Evolutionary conservation across 2,113 vertebrate species (phyloP), one percentile per base, ranked within the genome.

Genomic region (Scartelaos histophorus): DNA sequence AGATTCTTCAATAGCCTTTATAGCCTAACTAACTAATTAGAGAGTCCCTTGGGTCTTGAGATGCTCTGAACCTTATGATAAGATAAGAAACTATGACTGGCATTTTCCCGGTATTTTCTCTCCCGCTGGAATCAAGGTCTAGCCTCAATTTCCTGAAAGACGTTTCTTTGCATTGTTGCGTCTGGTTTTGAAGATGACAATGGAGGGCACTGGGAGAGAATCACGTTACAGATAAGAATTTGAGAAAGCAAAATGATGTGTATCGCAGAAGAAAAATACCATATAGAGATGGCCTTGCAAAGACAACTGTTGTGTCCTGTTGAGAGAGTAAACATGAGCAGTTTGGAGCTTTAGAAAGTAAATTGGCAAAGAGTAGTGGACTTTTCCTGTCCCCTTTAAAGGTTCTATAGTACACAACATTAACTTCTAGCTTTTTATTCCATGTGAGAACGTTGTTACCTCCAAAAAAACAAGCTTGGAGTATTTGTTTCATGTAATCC

Each of bases 201-300:
- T 68, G 72, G 67, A 46, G 74, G 25, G 13, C 2, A 49, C 35
- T 1, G 51, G 43, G 56, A 78, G 75, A 75, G 71, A 65, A 12
- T 46, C 22, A 60, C 85, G 86, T 87, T 80, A 81, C 46, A 24
- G 56, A 73, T 66, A 66, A 66, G 5, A 13, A 10, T 15, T n/a
- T 22, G n/a, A 3, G 82, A 75, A 79, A 73, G 25, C 46, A 11
- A 11, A 22, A 56, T 46, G 22, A 89, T 5, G 17, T 38, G 43
- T 49, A 35, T 19, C 60, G n/a, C 1, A 13, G 13, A 66, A 22
- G 29, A 69, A 80, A 75, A 67, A 78, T n/a, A 10, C 3, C 51
- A 7, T 10, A 21, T 22, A 3, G 53, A 17, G 29, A 38, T 17
- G 74, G 57, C 86, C 84, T 85, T 69, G 74, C 38, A 19, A 7